Evolutionary conservation across 2,113 vertebrate species (phyloP).

Genomic region (Dissostichus mawsoni): DNA sequence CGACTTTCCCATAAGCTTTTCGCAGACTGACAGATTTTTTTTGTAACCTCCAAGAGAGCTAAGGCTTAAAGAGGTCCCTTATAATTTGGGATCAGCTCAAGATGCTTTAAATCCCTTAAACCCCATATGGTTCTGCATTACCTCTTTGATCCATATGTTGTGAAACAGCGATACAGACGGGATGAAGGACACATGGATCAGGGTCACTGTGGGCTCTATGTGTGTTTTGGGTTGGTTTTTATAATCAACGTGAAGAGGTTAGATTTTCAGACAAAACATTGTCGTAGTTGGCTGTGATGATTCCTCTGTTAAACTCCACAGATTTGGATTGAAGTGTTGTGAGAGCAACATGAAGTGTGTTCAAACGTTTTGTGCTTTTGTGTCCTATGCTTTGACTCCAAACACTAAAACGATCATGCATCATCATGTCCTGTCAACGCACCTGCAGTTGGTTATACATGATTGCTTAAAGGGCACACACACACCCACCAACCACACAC

Average conservation of each 20-base stretch:
- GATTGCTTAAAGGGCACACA: not conserved
- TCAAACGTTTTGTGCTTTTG: not conserved
- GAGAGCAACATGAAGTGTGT: not conserved
- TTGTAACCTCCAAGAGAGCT: not conserved
- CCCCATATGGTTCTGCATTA: constrained; percentile 25
- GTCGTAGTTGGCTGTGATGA: not conserved
- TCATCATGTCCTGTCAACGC: no score
- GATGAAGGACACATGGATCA: not conserved
- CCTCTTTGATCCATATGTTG: constrained; percentile 48
- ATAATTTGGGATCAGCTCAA: constrained; percentile 53
- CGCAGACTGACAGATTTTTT: not conserved
- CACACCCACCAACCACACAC: no score
- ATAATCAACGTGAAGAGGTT: no score
- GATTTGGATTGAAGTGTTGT: not conserved
- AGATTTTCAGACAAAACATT: not conserved
- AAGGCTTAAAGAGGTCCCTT: constrained; percentile 28
- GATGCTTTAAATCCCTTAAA: constrained; percentile 44
- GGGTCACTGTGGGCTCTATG: constrained; percentile 2
- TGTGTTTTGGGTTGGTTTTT: not conserved
- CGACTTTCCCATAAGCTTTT: no score
- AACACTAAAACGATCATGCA: not conserved
- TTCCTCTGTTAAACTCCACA: not conserved
- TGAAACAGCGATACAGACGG: constrained; percentile 18
- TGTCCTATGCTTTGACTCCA: not conserved
- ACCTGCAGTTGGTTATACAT: no score